phyloP scores from a whole-genome alignment of 2,888 invertebrate species.

The Drosophila demipolita region DNA sequence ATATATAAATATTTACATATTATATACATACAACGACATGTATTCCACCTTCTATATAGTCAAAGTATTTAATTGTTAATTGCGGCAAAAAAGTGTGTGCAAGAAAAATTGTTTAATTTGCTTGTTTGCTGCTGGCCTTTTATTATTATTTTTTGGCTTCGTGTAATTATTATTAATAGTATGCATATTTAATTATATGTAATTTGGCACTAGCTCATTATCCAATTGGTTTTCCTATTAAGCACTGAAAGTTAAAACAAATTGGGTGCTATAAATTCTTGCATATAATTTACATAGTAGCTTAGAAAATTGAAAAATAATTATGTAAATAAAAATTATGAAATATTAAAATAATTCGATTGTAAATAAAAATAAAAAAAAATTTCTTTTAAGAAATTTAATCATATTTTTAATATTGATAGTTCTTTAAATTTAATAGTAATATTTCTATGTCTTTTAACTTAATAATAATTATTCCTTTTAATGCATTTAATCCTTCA shows the following conservation, averaged over 20 bases:
- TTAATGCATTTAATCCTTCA: background rate
- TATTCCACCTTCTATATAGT: background rate
- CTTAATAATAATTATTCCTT: background rate
- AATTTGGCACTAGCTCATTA: conserved; percentile 26
- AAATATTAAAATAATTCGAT: background rate
- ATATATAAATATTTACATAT: too few relatives aligned
- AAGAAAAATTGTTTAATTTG: conserved; percentile 32
- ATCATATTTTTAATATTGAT: too few relatives aligned
- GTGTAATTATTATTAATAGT: conserved; percentile 43
- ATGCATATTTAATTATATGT: conserved; percentile 28
- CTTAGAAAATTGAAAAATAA: background rate
- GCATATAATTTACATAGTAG: background rate
- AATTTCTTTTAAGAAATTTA: background rate
- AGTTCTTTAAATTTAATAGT: background rate
- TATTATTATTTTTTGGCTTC: conserved; percentile 2
- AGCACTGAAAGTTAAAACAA: conserved; percentile 15
- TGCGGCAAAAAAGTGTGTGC: conserved; percentile 23
- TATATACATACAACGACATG: background rate
- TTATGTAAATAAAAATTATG: too few relatives aligned
- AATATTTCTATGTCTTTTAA: background rate
- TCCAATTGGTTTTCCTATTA: conserved; percentile 12
- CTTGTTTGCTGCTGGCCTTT: background rate
- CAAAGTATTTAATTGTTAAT: background rate
- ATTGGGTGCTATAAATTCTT: conserved; percentile 5
- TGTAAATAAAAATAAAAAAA: background rate